Percentiles rank a stretch among this genome's conserved stretches.
Evolutionary conservation across 2,113 vertebrate species (phyloP).

Genomic region (Antechinus flavipes): DNA sequence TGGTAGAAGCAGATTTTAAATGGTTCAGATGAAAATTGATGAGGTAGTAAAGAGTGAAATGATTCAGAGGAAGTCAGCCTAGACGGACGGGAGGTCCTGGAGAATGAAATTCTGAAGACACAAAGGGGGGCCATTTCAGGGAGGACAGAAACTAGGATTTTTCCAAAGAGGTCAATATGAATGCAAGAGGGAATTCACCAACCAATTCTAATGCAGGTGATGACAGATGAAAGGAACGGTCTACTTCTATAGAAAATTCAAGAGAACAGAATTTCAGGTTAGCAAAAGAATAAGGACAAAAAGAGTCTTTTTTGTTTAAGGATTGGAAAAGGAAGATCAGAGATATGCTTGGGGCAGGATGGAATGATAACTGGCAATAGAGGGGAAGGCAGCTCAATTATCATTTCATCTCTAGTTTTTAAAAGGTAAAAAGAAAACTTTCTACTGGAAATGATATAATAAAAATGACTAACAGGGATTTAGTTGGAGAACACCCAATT

Average conservation of each 20-base stretch:
- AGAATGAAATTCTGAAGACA: background rate
- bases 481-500: background rate
- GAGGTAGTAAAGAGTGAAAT: background rate
- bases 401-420: background rate
- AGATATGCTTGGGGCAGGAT: background rate
- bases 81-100: background rate
- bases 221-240: background rate
- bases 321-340: background rate
- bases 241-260: background rate
- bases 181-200: background rate
- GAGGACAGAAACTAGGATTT: background rate
- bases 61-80: background rate
- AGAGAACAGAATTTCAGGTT: background rate
- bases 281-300: background rate
- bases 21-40: background rate
- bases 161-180: background rate
- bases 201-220: background rate
- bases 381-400: background rate
- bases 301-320: background rate
- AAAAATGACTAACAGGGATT: background rate
- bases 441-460: background rate
- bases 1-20: background rate
- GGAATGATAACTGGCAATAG: background rate
- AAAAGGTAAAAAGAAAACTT: background rate
- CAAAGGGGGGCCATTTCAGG: background rate